Evolutionary conservation across 2,888 invertebrate genomes (phyloP).

Genomic region (Dryocosmus kuriphilus): DNA sequence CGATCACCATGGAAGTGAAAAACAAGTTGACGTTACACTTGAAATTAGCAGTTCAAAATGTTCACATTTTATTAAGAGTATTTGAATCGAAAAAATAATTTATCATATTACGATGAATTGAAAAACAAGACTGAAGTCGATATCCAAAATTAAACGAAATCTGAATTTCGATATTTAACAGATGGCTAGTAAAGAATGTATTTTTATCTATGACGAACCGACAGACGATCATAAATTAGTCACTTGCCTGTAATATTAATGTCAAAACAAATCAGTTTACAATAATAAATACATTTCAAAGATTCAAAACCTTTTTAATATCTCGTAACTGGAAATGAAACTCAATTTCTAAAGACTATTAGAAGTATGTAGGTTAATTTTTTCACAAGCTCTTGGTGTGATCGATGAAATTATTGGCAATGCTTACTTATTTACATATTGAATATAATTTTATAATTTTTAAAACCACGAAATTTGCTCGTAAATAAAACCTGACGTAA

Average conservation of each 20-base stretch:
- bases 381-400: not conserved
- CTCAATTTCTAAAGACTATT: not conserved
- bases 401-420: too few relatives aligned
- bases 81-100: not conserved
- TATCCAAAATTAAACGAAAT: not conserved
- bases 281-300: not conserved
- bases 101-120: not conserved
- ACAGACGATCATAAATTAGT: constrained; percentile 9
- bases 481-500: not conserved
- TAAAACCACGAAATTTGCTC: not conserved
- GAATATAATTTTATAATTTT: not conserved
- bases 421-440: too few relatives aligned
- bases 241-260: not conserved
- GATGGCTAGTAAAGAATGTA: constrained; percentile 13
- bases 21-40: too few relatives aligned
- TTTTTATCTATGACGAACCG: constrained; percentile 23
- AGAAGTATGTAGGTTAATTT: not conserved
- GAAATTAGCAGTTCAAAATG: too few relatives aligned
- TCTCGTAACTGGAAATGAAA: not conserved
- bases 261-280: constrained; percentile 23
- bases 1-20: too few relatives aligned
- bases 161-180: constrained; percentile 8
- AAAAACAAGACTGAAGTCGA: not conserved
- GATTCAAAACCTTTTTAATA: not conserved
- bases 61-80: too few relatives aligned